These are phyloP conservation scores for Dendroctonus ponderosae DNA, from an alignment of 1,140 invertebrate species.

Conservation along the genomic window DNA sequence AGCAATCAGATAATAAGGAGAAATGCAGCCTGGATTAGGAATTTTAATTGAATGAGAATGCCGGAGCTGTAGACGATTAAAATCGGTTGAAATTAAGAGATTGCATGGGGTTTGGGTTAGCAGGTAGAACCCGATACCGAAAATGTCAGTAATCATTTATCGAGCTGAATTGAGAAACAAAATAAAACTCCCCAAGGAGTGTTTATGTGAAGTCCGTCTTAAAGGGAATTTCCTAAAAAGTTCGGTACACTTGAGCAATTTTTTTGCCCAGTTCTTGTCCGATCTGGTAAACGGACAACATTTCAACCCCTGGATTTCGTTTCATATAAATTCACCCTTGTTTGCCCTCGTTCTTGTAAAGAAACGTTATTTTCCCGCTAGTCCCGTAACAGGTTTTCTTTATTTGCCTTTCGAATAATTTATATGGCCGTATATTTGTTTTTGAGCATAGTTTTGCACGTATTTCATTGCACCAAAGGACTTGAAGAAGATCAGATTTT, in stretches of 20 bases:
- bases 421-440: conserved; percentile 1
- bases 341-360: conserved; percentile 3
- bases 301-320: conserved; percentile 1
- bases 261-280: conserved; percentile 1
- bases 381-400: conserved; percentile 10
- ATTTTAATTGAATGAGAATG: conserved; percentile 20
- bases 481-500: too few species aligned
- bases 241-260: not conserved
- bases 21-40: conserved; percentile 11
- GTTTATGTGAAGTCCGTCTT: too few species aligned
- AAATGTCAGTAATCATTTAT: too few species aligned
- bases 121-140: too few species aligned
- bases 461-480: too few species aligned
- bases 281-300: conserved; percentile 12
- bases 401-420: conserved; percentile 6
- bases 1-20: conserved; percentile 29
- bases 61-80: not conserved
- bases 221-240: too few species aligned
- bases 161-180: too few species aligned
- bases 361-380: conserved; percentile 2
- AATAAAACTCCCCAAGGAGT: too few species aligned
- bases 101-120: too few species aligned
- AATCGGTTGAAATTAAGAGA: too few species aligned
- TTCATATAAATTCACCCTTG: conserved; percentile 16
- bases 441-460: not conserved